Evolutionary conservation across 2,113 vertebrate genomes (phyloP), one percentile per base, ranked within the genome.

Genomic region (Austrofundulus limnaeus): DNA sequence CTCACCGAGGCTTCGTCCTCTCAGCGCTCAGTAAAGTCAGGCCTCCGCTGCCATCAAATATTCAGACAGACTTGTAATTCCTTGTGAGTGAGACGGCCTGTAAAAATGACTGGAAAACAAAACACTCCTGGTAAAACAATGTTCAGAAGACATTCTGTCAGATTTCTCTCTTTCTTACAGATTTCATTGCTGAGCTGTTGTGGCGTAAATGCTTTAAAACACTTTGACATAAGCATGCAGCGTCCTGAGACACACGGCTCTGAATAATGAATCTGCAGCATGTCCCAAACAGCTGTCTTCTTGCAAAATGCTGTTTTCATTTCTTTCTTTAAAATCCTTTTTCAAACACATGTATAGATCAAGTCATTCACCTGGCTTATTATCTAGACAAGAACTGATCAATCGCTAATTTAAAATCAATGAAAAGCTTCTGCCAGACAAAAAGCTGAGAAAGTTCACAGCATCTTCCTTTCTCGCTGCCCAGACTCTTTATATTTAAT

Each of bases 241-340:
- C 58, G 81, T 86, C 81, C 81, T 64, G 88, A 89, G 86, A 85
- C 75, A 67, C 61, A 58, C 52, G 65, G 80, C 51, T 66, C 74
- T 93, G 86, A 92, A 93, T 93, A 90, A 93, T 93, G 82, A 72
- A 93, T 88, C 66, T 58, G 72, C 91, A 91, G 87, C 90, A 92
- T 92, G 91, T 82, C 85, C 56, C 11, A 41, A 91, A 89, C 91
- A 93, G 85, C 88, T 93, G 92, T 89, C 87, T 82, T 74, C 77
- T 57, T 77, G 65, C 50, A 66, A 80, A 64, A 82, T 75, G 39
- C 67, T n/a, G 61, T 80, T 72, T 81, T 61, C 57, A 50, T 52
- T 57, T 34, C 16, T 61, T 84, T 80, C 41, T 80, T 66, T 61
- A 17, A 24, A 50, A n/a, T 48, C 62, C 15, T 64, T 71, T 58